phyloP scores from a whole-genome alignment of 2,797 vertebrate genomes.

The Synaphobranchus kaupii region DNA sequence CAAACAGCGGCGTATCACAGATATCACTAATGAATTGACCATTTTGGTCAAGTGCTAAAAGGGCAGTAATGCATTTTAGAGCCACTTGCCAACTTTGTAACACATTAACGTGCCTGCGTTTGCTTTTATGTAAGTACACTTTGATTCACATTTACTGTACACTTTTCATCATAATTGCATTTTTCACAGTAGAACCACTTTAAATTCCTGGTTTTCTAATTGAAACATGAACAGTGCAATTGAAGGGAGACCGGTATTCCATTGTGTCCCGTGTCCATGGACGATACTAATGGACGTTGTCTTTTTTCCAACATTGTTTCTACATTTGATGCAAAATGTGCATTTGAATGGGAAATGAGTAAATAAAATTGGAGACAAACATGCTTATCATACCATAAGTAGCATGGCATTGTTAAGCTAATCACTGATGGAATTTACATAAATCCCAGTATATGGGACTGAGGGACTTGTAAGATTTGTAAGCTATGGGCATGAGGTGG shows the following conservation, averaged over 20 bases:
- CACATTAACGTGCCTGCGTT: background rate
- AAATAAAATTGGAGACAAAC: background rate
- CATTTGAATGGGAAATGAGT: background rate
- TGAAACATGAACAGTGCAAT: background rate
- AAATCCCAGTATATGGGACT: background rate
- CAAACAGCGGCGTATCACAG: background rate
- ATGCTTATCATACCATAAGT: background rate
- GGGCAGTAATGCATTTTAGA: constrained; percentile 3
- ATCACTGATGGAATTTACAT: background rate
- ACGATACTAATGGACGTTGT: background rate
- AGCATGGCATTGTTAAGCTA: background rate
- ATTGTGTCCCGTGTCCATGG: background rate
- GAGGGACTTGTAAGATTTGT: background rate
- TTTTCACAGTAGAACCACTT: background rate
- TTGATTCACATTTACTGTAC: background rate
- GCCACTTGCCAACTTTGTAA: background rate
- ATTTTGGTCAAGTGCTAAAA: constrained; percentile 1
- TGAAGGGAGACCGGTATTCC: background rate
- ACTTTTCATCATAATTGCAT: background rate
- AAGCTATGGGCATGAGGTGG: background rate
- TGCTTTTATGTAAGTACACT: background rate
- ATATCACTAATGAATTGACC: background rate
- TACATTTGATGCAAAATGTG: background rate
- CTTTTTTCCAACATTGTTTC: background rate
- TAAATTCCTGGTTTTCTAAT: background rate